phyloP scores from a whole-genome alignment of 2,888 invertebrate species.

The Drosophila koepferae region DNA sequence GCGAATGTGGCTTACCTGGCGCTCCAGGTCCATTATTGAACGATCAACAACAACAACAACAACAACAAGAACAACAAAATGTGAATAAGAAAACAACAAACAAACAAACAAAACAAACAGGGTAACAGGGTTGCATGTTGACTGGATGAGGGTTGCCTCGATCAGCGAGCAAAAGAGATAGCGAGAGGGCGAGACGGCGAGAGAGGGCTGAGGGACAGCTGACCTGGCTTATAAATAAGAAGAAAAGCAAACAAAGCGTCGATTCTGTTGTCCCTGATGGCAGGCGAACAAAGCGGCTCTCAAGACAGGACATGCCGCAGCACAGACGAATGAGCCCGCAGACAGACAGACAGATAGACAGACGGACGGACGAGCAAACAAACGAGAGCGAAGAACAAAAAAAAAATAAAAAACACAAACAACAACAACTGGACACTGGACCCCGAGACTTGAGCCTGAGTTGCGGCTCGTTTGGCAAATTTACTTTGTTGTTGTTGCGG shows the following conservation, averaged over 20 bases:
- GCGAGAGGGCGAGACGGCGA: neutral
- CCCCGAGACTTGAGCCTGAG: conserved; percentile 13
- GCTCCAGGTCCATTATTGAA: conserved; percentile 70
- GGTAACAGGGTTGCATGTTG: conserved; percentile 57
- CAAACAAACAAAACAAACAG: conserved; percentile 28
- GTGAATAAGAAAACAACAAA: conserved; percentile 35
- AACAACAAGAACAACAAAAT: conserved; percentile 34
- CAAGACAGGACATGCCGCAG: conserved; percentile 43
- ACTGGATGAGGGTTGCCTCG: conserved; percentile 47
- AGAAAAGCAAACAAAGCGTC: conserved; percentile 49
- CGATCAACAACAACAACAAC: conserved; percentile 49
- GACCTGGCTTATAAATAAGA: conserved; percentile 45
- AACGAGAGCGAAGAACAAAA: conserved; percentile 23
- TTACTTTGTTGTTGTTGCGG: conserved; percentile 10
- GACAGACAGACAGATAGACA: conserved; percentile 5
- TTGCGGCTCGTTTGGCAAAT: conserved; percentile 16
- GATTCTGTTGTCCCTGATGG: conserved; percentile 31
- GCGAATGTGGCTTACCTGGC: conserved; percentile 72
- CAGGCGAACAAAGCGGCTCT: conserved; percentile 46
- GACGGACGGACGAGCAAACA: conserved; percentile 16
- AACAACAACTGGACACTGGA: conserved; percentile 6
- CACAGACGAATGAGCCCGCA: conserved; percentile 15
- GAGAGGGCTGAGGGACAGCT: conserved; percentile 37
- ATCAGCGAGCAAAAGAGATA: neutral
- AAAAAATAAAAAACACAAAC: neutral